Evolutionary conservation across 2,888 invertebrate genomes (phyloP).

Genomic region (Zeuzera pyrina): DNA sequence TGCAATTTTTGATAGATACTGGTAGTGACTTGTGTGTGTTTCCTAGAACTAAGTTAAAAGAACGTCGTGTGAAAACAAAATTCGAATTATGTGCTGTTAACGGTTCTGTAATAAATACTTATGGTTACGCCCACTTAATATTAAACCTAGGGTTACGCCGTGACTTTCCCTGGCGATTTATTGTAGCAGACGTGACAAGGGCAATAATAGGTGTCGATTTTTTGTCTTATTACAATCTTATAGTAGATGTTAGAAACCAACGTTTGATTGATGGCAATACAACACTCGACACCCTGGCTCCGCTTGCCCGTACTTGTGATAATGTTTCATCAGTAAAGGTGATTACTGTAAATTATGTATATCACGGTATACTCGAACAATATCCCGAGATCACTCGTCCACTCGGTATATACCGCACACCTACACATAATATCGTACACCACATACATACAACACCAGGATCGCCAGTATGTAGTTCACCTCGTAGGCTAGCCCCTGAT

Average conservation of each 20-base stretch:
- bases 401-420: neutral
- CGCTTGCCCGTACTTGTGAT: too few species aligned
- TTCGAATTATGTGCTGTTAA: slow-evolving; percentile 18
- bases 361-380: too few species aligned
- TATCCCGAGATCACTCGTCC: neutral
- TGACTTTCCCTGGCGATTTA: slow-evolving; percentile 18
- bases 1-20: slow-evolving; percentile 8
- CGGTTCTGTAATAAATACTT: slow-evolving; percentile 17
- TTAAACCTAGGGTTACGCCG: slow-evolving; percentile 20
- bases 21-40: slow-evolving; percentile 11
- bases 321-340: too few species aligned
- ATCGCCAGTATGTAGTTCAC: neutral
- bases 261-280: slow-evolving; percentile 3
- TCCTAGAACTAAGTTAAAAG: too few species aligned
- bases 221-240: slow-evolving; percentile 5
- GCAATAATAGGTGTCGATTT: slow-evolving; percentile 25
- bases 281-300: too few species aligned
- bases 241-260: slow-evolving; percentile 8
- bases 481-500: neutral
- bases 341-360: too few species aligned
- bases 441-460: neutral
- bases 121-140: slow-evolving; percentile 14
- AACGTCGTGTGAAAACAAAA: too few species aligned
- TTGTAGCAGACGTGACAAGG: slow-evolving; percentile 21
- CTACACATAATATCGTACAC: neutral